Conservation (phyloP, 2,888 invertebrate species). For the Papilio protenor region DNA sequence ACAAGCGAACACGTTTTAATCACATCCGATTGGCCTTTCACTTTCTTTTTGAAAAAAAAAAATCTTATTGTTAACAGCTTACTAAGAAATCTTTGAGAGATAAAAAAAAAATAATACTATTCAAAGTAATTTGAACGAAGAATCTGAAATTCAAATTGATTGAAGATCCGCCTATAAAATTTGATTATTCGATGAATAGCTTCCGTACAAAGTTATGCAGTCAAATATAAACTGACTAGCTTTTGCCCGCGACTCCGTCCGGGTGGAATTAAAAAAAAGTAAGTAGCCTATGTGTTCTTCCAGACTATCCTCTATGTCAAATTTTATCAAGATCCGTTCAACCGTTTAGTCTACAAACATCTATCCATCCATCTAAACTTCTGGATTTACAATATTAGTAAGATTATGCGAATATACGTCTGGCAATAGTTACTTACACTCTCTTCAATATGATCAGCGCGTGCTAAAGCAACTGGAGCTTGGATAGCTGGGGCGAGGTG, state of each 20-base stretch:
- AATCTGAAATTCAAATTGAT: constrained; percentile 10
- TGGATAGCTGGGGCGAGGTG: constrained; percentile 55
- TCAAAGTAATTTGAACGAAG: constrained; percentile 3
- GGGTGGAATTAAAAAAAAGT: no score
- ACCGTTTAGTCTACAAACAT: no score
- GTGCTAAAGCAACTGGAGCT: constrained; percentile 58
- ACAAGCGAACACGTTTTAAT: constrained; percentile 76
- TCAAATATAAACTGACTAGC: neutral
- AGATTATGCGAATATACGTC: neutral
- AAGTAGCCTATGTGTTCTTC: no score
- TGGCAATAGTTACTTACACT: constrained; percentile 48
- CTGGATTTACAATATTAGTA: no score
- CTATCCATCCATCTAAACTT: no score
- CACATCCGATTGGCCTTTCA: constrained; percentile 72
- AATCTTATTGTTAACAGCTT: constrained; percentile 13
- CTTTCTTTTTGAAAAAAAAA: constrained; percentile 59
- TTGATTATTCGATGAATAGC: constrained; percentile 2
- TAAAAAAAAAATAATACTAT: neutral
- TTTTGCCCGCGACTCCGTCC: no score
- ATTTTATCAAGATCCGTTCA: no score
- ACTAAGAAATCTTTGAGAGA: neutral
- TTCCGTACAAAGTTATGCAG: constrained; percentile 16
- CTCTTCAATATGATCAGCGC: constrained; percentile 57
- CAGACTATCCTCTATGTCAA: no score
- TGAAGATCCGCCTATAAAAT: constrained; percentile 10